Evolutionary conservation across 2,888 invertebrate genomes (phyloP).

Genomic region (Drosophila robusta): DNA sequence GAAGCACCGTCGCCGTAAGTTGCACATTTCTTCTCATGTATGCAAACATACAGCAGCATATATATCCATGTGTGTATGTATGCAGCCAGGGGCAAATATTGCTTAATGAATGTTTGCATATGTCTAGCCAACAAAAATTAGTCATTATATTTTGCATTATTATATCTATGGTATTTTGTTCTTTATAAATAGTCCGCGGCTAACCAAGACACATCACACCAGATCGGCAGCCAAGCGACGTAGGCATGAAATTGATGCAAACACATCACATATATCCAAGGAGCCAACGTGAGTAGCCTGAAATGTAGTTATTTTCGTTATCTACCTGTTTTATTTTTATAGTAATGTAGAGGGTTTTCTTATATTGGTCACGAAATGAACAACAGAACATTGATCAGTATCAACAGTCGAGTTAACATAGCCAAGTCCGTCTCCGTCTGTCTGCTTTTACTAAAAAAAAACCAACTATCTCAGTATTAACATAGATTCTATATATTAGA

Average conservation of each 20-base stretch:
- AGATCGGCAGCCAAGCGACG: constrained; percentile 86
- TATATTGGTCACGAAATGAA: no score
- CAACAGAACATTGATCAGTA: no score
- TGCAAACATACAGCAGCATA: background rate
- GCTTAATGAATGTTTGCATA: constrained; percentile 23
- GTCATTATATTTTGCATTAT: constrained; percentile 24
- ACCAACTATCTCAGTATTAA: no score
- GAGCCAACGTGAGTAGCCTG: constrained; percentile 83
- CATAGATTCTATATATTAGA: no score
- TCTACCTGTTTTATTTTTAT: background rate
- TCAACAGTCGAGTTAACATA: no score
- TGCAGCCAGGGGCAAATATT: constrained; percentile 33
- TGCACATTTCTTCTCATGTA: constrained; percentile 12
- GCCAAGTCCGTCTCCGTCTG: no score
- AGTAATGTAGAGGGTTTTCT: background rate
- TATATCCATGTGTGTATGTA: background rate
- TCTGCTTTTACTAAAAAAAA: no score
- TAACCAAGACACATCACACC: constrained; percentile 80
- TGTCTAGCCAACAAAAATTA: constrained; percentile 23
- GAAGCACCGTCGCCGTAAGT: constrained; percentile 84
- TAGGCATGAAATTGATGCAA: constrained; percentile 87
- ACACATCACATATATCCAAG: constrained; percentile 85
- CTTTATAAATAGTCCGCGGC: constrained; percentile 78
- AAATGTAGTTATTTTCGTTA: background rate
- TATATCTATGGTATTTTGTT: constrained; percentile 32